Conservation (phyloP, 2,888 invertebrate species). For the Imbricaverruca yamaguchii region DNA sequence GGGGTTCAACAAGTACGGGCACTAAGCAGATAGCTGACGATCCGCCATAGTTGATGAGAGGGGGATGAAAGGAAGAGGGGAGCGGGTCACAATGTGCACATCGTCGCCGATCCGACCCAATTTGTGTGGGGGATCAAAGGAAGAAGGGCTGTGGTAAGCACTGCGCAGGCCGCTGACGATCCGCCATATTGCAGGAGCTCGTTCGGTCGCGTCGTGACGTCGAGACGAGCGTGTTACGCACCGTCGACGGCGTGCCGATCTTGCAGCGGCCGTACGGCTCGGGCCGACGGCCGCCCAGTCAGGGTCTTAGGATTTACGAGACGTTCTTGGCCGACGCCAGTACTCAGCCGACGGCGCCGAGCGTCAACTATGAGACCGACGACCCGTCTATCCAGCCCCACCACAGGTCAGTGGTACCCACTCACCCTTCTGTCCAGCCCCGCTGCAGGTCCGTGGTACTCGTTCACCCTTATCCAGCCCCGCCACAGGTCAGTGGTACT, state of each 20-base stretch:
- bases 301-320: not conserved
- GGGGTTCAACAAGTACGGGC: too few species aligned
- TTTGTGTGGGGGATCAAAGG: too few species aligned
- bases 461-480: too few species aligned
- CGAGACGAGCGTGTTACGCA: not conserved
- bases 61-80: too few species aligned
- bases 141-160: not conserved
- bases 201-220: not conserved
- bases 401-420: slow-evolving; percentile 1
- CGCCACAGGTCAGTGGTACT: too few species aligned
- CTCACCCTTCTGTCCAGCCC: too few species aligned
- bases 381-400: slow-evolving; percentile 15
- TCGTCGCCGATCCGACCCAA: too few species aligned
- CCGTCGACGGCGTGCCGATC: slow-evolving; percentile 8
- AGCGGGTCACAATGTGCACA: too few species aligned
- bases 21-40: too few species aligned
- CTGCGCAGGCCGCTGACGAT: not conserved
- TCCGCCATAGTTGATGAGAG: too few species aligned
- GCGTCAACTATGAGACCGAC: not conserved
- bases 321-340: not conserved
- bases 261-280: not conserved
- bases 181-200: not conserved
- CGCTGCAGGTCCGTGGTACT: not conserved
- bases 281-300: not conserved
- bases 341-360: not conserved